These are phyloP conservation scores for Tetraodon nigroviridis DNA, from an alignment of 2,113 vertebrate genomes.

Conservation along the genomic window DNA sequence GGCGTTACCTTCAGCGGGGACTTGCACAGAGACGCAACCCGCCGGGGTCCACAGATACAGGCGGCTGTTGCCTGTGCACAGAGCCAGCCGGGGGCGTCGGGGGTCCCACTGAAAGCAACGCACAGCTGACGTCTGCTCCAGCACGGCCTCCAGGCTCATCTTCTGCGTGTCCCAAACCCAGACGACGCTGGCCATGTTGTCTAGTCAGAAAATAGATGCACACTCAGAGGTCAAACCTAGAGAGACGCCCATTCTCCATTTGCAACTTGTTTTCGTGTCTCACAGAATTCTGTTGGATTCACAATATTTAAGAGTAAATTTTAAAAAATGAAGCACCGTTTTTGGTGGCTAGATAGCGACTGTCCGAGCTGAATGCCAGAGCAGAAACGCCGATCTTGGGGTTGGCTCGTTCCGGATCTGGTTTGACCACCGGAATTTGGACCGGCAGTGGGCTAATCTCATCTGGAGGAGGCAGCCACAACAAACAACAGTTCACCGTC, in stretches of 20 bases:
- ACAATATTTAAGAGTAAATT: not conserved
- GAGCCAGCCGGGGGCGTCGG: conserved; percentile 77
- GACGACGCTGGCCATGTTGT: conserved; percentile 81
- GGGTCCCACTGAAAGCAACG: conserved; percentile 92
- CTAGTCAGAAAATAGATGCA: conserved; percentile 58
- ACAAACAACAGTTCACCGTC: not conserved
- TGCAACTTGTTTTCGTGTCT: no score
- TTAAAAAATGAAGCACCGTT: conserved; percentile 73
- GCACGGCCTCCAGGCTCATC: conserved; percentile 78
- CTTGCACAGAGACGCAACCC: conserved; percentile 83
- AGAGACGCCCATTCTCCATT: no score
- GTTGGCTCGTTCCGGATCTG: conserved; percentile 86
- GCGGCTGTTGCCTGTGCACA: conserved; percentile 82
- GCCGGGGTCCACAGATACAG: conserved; percentile 89
- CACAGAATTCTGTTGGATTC: no score
- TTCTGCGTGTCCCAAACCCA: conserved; percentile 93
- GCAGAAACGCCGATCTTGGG: conserved; percentile 87
- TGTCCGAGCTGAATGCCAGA: conserved; percentile 89
- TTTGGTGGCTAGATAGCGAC: conserved; percentile 88
- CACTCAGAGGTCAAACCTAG: conserved; percentile 10
- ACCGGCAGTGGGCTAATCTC: conserved; percentile 78
- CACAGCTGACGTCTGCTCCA: conserved; percentile 82
- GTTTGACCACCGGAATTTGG: conserved; percentile 81
- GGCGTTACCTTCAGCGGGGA: conserved; percentile 82
- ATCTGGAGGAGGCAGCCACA: conserved; percentile 71